Conservation (phyloP, 2,888 invertebrate species). For the Eremobia ochroleuca region DNA sequence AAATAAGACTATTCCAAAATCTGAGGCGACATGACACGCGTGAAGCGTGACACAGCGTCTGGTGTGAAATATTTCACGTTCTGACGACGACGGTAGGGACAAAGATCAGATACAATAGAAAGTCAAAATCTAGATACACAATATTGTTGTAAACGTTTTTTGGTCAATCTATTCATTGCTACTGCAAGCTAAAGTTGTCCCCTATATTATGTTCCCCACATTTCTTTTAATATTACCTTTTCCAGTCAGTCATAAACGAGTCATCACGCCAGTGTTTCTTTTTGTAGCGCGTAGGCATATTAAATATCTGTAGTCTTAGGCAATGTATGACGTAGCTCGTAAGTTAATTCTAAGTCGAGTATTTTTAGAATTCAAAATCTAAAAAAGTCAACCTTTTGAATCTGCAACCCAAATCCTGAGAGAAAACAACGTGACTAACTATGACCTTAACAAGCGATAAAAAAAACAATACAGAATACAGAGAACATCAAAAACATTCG, state of each 20-base stretch:
- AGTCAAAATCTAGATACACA: neutral
- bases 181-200: neutral
- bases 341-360: too few species aligned
- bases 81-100: neutral
- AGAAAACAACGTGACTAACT: neutral
- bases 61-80: constrained; percentile 45
- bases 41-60: constrained; percentile 48
- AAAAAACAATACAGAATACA: neutral
- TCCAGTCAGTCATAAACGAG: neutral
- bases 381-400: neutral
- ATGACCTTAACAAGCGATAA: neutral
- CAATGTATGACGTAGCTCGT: too few species aligned
- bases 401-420: too few species aligned
- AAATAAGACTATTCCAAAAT: constrained; percentile 40
- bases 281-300: too few species aligned
- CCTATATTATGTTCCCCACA: neutral
- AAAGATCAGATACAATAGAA: too few species aligned
- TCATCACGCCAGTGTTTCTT: too few species aligned
- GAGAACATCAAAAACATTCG: neutral
- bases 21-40: constrained; percentile 39
- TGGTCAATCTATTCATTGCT: neutral
- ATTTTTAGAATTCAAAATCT: neutral
- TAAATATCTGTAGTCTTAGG: too few species aligned
- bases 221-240: neutral
- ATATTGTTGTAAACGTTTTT: neutral